These are phyloP conservation scores for Telmatherina bonti DNA, from an alignment of 2,797 vertebrate species.

Conservation along the genomic window DNA sequence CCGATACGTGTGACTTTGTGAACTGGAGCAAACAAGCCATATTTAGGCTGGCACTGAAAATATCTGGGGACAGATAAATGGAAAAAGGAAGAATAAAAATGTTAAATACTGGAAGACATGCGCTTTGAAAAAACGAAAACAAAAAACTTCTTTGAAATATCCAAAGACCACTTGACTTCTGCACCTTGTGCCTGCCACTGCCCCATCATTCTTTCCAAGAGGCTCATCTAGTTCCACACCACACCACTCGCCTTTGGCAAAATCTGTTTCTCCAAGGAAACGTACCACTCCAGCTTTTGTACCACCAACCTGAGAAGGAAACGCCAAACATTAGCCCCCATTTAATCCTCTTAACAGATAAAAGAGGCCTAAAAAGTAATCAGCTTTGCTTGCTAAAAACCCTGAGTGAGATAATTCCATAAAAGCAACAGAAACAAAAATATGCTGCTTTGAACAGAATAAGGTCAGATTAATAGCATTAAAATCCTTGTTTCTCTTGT, in stretches of 20 bases:
- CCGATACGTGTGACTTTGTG: conserved; percentile 98
- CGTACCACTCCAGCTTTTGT: conserved; percentile 97
- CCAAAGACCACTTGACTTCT: conserved; percentile 2
- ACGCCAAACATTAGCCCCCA: conserved; percentile 33
- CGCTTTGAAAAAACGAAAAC: background rate
- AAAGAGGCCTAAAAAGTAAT: conserved; percentile 48
- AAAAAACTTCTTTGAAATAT: background rate
- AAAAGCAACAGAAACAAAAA: conserved; percentile 49
- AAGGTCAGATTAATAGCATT: conserved; percentile 10
- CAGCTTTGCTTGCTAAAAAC: conserved; percentile 61
- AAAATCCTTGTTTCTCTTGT: background rate
- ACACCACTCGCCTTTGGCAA: conserved; percentile 99
- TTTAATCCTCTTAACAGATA: conserved; percentile 48
- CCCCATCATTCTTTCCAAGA: conserved; percentile 97
- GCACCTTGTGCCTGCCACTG: conserved; percentile 97
- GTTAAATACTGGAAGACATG: background rate
- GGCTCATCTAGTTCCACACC: conserved; percentile 98
- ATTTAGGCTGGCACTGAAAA: conserved; percentile 98
- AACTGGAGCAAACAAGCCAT: conserved; percentile 96
- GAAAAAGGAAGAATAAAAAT: conserved; percentile 9
- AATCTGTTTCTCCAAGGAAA: conserved; percentile 96
- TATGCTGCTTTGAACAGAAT: conserved; percentile 10
- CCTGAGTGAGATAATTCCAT: conserved; percentile 55
- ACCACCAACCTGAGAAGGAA: conserved; percentile 89
- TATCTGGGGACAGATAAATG: conserved; percentile 83